These are phyloP conservation scores for Parnassius smintheus DNA, from an alignment of 2,888 invertebrate genomes.

Conservation along the genomic window DNA sequence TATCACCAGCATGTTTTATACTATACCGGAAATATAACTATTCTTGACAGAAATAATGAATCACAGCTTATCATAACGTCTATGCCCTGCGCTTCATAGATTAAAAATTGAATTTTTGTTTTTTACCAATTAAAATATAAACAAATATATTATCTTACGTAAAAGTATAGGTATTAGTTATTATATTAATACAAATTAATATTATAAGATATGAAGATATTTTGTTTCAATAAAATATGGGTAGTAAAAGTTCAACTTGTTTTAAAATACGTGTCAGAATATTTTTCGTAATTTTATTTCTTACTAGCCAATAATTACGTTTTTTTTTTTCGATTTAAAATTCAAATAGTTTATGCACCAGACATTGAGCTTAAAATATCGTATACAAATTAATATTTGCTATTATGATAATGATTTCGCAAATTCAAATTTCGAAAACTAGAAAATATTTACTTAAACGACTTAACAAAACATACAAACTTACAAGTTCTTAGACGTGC, in stretches of 20 bases:
- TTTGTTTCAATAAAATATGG: background rate
- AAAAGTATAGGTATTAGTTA: background rate
- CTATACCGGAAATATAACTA: slow-evolving; percentile 25
- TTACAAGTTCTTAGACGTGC: too few relatives aligned
- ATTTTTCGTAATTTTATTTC: background rate
- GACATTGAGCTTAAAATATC: too few relatives aligned
- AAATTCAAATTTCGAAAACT: too few relatives aligned
- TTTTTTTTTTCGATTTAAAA: too few relatives aligned
- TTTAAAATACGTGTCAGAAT: too few relatives aligned
- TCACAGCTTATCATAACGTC: slow-evolving; percentile 23
- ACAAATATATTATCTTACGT: background rate
- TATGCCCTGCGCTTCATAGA: slow-evolving; percentile 10
- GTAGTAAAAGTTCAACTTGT: too few relatives aligned
- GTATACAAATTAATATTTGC: too few relatives aligned
- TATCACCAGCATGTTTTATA: slow-evolving; percentile 2
- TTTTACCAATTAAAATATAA: too few relatives aligned
- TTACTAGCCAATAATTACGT: background rate
- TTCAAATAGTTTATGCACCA: too few relatives aligned
- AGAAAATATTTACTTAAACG: too few relatives aligned
- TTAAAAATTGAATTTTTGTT: background rate
- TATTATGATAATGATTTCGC: too few relatives aligned
- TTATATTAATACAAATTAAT: background rate
- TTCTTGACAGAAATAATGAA: slow-evolving; percentile 25
- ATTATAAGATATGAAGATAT: background rate
- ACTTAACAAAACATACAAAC: too few relatives aligned